Percentiles rank a stretch among this genome's conserved stretches.
These are phyloP conservation scores for Ispidina picta DNA, from an alignment of 2,797 vertebrate species.

Conservation along the genomic window DNA sequence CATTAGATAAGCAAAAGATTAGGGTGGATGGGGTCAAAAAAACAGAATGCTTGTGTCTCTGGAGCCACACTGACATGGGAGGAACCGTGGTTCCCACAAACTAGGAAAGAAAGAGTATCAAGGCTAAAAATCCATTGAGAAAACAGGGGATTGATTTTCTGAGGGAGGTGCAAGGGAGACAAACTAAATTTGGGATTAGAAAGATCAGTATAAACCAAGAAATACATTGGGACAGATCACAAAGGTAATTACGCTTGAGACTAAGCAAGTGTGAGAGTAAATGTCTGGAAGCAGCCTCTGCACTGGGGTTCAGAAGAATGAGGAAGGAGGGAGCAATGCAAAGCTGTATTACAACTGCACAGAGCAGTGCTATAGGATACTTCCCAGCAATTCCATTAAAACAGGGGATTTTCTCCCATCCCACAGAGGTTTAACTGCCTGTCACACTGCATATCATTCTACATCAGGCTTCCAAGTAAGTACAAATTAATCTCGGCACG, in stretches of 20 bases:
- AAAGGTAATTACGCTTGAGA: not conserved
- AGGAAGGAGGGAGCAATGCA: not conserved
- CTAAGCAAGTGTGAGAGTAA: not conserved
- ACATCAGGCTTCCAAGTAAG: not conserved
- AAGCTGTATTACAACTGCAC: not conserved
- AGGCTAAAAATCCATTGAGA: not conserved
- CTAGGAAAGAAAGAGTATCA: not conserved
- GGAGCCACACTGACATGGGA: not conserved
- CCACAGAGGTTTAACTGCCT: constrained; percentile 19
- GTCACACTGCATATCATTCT: not conserved
- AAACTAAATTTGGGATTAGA: not conserved
- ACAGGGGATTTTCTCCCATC: not conserved
- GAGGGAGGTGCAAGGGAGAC: not conserved
- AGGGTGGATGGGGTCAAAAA: constrained; percentile 1
- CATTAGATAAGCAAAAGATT: constrained; percentile 46
- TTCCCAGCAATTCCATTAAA: not conserved
- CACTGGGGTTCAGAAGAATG: not conserved
- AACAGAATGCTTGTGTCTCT: not conserved
- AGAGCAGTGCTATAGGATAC: not conserved
- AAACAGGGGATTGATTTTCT: not conserved
- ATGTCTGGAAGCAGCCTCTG: not conserved
- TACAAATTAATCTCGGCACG: not conserved
- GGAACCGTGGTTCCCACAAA: constrained; percentile 18
- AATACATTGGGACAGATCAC: not conserved
- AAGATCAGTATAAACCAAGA: not conserved